Conservation (phyloP, 2,113 vertebrate species). For the Stercorarius parasiticus region DNA sequence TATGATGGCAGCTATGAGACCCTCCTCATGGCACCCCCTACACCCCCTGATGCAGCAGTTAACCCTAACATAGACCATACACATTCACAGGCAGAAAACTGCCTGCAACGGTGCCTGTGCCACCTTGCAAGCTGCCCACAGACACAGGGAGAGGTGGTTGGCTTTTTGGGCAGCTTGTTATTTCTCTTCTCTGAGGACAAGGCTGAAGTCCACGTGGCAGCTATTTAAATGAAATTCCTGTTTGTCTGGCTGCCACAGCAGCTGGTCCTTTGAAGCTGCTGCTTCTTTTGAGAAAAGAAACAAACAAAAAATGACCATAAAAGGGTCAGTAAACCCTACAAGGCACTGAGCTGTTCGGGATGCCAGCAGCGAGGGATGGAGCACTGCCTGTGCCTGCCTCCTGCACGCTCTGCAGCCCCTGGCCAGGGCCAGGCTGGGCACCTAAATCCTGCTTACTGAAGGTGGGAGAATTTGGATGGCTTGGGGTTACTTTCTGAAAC, state of each 20-base stretch:
- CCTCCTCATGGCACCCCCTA: not conserved
- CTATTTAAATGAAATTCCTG: not conserved
- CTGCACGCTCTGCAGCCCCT: not conserved
- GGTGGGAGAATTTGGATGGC: not conserved
- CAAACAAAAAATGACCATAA: not conserved
- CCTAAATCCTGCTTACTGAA: not conserved
- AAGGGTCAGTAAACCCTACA: not conserved
- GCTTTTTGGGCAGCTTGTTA: not conserved
- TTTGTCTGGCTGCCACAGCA: not conserved
- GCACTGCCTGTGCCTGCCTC: fast-evolving
- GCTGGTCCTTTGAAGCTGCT: not conserved
- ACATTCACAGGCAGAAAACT: fast-evolving
- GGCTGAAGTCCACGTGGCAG: not conserved
- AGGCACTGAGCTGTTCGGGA: not conserved
- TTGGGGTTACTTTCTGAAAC: not conserved
- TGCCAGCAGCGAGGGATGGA: not conserved
- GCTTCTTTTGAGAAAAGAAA: not conserved
- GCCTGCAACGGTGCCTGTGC: fast-evolving
- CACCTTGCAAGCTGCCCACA: not conserved
- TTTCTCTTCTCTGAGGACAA: not conserved
- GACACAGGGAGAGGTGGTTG: fast-evolving
- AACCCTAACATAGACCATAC: not conserved
- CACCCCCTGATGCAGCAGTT: not conserved
- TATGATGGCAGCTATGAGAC: not conserved
- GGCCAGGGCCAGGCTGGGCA: not conserved